phyloP scores from a whole-genome alignment of 2,113 vertebrate species.

The Amia ocellicauda region DNA sequence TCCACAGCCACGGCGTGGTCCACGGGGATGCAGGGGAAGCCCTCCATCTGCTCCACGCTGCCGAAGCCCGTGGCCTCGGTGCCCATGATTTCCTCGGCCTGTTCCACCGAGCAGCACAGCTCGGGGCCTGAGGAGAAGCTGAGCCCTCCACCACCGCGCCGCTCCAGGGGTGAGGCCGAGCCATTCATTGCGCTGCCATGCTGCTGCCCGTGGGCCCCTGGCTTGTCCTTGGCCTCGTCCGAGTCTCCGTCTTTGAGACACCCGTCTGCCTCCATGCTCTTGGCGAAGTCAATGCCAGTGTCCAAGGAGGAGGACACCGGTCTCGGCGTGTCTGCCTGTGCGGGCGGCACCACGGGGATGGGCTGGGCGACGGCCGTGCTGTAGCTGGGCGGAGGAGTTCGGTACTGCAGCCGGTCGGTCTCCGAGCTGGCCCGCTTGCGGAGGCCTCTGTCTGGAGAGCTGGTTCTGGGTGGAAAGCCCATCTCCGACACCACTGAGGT shows the following conservation, averaged over 20 bases:
- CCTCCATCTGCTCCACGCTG: constrained; percentile 71
- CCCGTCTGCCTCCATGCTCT: constrained; percentile 42
- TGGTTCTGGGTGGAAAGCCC: constrained; percentile 59
- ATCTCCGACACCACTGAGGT: constrained; percentile 66
- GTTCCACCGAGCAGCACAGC: constrained; percentile 84
- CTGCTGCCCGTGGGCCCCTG: constrained; percentile 27
- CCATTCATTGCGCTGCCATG: constrained; percentile 59
- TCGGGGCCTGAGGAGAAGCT: constrained; percentile 35
- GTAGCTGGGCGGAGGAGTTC: constrained; percentile 76
- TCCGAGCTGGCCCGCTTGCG: constrained; percentile 82
- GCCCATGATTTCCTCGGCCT: constrained; percentile 93
- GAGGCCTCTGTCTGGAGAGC: constrained; percentile 79
- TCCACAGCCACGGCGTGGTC: constrained; percentile 92
- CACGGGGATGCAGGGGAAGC: constrained; percentile 87
- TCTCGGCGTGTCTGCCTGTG: constrained; percentile 49
- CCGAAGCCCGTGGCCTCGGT: constrained; percentile 80
- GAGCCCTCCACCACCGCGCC: constrained; percentile 34
- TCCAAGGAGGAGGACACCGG: constrained; percentile 71
- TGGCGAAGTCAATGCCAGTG: constrained; percentile 60
- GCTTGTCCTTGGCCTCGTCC: constrained; percentile 28
- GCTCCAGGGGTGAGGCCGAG: too few relatives aligned
- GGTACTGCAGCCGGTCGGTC: constrained; percentile 72
- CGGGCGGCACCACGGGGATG: constrained; percentile 30
- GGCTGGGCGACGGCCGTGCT: constrained; percentile 55
- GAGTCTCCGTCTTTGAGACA: constrained; percentile 35